Evolutionary conservation across 2,888 invertebrate species (phyloP), one percentile per base, ranked within the genome.

Genomic region (Cetonia aurata): DNA sequence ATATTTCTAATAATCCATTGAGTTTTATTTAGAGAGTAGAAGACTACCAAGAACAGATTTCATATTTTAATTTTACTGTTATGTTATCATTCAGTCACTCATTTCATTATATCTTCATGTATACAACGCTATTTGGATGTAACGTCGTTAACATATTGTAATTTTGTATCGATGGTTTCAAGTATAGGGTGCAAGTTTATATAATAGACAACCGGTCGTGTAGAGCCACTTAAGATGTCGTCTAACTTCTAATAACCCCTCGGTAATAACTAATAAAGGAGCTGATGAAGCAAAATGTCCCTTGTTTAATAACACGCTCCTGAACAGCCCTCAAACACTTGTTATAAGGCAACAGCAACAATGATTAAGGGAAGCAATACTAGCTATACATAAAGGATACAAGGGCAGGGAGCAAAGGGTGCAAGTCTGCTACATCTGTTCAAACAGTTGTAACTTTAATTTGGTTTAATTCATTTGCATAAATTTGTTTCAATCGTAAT

Each of bases 281-380:
- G 83, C 81, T 82, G 82, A 82, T 82, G 82, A 81, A 80, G 82
- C 82, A 76, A 80, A 81, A 82, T 80, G 81, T 82, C 82, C 81
- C 80, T 79, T 80, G 80, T 81, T 81, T 82, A 80, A 83, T 83
- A 83, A 81, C 81, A 78, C 75, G 76, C 72, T 77, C 78, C 77
- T 74, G 76, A 78, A 72, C 73, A 74, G 69, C 73, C 73, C 72
- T 66, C 71, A 67, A 71, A 71, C 71, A 71, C 68, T 71, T 71
- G 71, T 71, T 71, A 71, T 68, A 53, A 62, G 44, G 59, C 69
- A 59, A 25, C 48, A 50, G 65, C 66, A 44, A 52, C 69, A 69
- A 50, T 42, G 69, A 50, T 69, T 69, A 69, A 60, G 69, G 60
- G 60, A 60, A 33, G 69, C 68, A 41, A 50, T 62, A 48, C 48